These are phyloP conservation scores for Geodia barretti DNA, from an alignment of 37 sponge, comb jelly and placozoan genomes.

Conservation along the genomic window DNA sequence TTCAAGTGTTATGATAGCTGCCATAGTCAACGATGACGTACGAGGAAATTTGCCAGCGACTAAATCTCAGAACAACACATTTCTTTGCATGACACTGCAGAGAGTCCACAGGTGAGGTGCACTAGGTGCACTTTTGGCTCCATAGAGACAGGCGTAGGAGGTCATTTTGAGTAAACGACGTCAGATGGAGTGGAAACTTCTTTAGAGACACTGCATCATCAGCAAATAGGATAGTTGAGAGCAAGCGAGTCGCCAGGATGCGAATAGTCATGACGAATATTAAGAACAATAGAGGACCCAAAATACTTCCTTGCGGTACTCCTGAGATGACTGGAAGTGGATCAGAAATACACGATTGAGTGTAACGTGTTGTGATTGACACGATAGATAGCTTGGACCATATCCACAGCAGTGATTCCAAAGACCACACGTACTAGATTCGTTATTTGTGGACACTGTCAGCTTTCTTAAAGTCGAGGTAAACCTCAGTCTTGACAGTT, in stretches of 20 bases:
- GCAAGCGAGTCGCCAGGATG: neutral
- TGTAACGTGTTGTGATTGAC: neutral
- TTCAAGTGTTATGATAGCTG: neutral
- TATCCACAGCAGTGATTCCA: constrained; percentile 41
- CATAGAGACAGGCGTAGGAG: neutral
- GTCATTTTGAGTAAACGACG: neutral
- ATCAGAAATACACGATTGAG: neutral
- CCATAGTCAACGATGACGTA: neutral
- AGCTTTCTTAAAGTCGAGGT: constrained; percentile 48
- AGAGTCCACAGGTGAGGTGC: too few relatives aligned
- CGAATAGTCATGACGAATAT: constrained; percentile 11
- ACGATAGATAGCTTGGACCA: constrained; percentile 9
- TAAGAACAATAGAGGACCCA: constrained; percentile 22
- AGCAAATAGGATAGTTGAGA: neutral
- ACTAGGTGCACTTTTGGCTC: neutral
- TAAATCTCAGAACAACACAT: neutral
- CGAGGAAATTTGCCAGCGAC: neutral
- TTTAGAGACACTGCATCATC: constrained; percentile 11
- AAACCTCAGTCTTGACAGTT: constrained; percentile 2
- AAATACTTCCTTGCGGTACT: constrained; percentile 42
- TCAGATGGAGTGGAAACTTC: neutral
- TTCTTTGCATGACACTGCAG: neutral
- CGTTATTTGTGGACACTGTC: constrained; percentile 48
- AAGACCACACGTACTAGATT: constrained; percentile 13
- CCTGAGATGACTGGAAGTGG: constrained; percentile 27